Evolutionary conservation across 2,113 vertebrate species (phyloP).

Genomic region (Callopanchax toddi): DNA sequence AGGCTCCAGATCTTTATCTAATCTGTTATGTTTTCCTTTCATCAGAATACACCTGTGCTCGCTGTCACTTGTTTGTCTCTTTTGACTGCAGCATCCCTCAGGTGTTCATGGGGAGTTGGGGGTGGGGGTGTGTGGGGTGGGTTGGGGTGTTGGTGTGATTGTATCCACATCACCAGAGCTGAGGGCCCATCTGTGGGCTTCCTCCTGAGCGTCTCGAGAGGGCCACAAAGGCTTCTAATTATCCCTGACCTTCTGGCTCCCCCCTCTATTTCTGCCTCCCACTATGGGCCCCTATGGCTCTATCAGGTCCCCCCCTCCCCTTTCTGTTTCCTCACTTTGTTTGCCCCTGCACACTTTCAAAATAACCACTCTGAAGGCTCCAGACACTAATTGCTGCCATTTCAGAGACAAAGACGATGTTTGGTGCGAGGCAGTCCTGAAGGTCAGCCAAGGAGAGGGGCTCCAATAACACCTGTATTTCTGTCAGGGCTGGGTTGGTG

Average conservation of each 20-base stretch:
- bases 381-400: constrained; percentile 76
- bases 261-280: constrained; percentile 58
- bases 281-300: constrained; percentile 63
- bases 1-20: not conserved
- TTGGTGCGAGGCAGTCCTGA: constrained; percentile 55
- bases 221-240: constrained; percentile 82
- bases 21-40: constrained; percentile 6
- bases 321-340: constrained; percentile 39
- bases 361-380: constrained; percentile 65
- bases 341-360: constrained; percentile 61
- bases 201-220: constrained; percentile 76
- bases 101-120: constrained; percentile 38
- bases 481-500: constrained; percentile 36
- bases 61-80: constrained; percentile 48
- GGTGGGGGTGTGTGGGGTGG: too few relatives aligned
- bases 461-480: constrained; percentile 61
- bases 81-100: constrained; percentile 45
- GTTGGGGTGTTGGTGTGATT: not conserved
- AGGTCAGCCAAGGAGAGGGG: constrained; percentile 75
- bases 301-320: constrained; percentile 43
- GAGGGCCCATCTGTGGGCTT: constrained; percentile 72
- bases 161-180: constrained; percentile 37
- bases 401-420: constrained; percentile 68
- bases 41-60: constrained; percentile 45
- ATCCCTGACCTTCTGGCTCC: constrained; percentile 83